These are phyloP conservation scores for Bolborhynchus lineola DNA, from an alignment of 2,113 vertebrate species.

Conservation along the genomic window DNA sequence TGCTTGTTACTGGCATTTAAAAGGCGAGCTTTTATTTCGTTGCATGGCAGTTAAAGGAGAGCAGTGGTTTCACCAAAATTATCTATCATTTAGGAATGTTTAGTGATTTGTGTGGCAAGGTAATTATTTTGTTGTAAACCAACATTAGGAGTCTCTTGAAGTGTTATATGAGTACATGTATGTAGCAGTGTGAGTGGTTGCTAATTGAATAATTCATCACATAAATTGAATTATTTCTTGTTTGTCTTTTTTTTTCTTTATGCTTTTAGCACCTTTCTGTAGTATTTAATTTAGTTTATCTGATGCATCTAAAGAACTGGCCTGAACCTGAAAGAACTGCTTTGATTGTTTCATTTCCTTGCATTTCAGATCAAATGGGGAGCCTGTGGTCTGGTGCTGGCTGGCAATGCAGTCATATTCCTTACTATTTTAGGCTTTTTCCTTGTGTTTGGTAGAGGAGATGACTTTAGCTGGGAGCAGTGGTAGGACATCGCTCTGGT, in stretches of 20 bases:
- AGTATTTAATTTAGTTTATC: conserved; percentile 9
- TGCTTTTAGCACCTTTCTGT: conserved; percentile 50
- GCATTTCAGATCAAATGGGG: conserved; percentile 91
- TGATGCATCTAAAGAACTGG: background rate
- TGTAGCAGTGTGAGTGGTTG: background rate
- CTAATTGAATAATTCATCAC: background rate
- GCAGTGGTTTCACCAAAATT: background rate
- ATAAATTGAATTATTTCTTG: background rate
- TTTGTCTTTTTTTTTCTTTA: background rate
- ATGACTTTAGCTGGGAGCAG: conserved; percentile 97
- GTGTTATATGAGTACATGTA: background rate
- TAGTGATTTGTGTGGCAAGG: background rate
- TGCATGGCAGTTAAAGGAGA: background rate
- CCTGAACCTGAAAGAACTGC: background rate
- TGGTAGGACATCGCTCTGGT: conserved; percentile 76
- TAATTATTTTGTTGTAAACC: background rate
- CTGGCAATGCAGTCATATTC: conserved; percentile 93
- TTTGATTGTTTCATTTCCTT: conserved; percentile 56
- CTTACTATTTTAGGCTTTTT: conserved; percentile 95
- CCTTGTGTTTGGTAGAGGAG: conserved; percentile 89
- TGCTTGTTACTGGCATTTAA: background rate
- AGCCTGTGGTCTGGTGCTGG: conserved; percentile 93
- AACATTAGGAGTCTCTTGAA: background rate
- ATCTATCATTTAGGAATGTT: background rate
- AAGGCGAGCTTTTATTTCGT: background rate